Evolutionary conservation across 2,888 invertebrate species (phyloP), one percentile per base, ranked within the genome.

Genomic region (Dioctria linearis): DNA sequence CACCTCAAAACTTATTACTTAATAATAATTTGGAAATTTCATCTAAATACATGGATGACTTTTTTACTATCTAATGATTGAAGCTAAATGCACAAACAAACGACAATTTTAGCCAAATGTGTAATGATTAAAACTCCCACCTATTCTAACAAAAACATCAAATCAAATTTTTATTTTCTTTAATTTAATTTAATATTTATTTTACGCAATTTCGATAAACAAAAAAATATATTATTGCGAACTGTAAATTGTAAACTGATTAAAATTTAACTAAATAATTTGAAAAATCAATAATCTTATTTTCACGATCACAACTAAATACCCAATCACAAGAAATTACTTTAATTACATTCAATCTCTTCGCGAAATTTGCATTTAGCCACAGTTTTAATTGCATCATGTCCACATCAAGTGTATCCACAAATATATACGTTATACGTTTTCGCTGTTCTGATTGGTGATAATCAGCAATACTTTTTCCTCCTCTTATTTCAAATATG

Each of bases 401-500:
- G 78, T 84, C 81, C 42, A 84, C 71, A 61, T 83, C 79, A 11
- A 75, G 39, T 5, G 65, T n/a, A 82, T 85, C 84, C 54, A 85
- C 81, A 80, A 85, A 84, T 51, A 85, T 82, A 81, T 79, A 63
- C 82, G 61, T 49, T 11, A 76, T 61, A 42, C 43, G 43, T 25
- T 69, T 63, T 3, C 5, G 67, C 67, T 81, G 78, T 5, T 49
- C 65, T 13, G 80, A 49, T 57, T 54, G 13, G 11, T 54, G 5
- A 6, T 39, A 73, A 81, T 80, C 13, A 5, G 78, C 46, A n/a
- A 54, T 54, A 51, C 75, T 57, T 25, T 25, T 25, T 3, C 88
- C 88, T 40, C 86, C 87, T 79, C 85, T 86, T 82, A 87, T 87
- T 75, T 86, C 82, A 76, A 86, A 88, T 9, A 83, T 80, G 63